Conservation (phyloP, 2,888 invertebrate species). For the Plagodis dolabraria region DNA sequence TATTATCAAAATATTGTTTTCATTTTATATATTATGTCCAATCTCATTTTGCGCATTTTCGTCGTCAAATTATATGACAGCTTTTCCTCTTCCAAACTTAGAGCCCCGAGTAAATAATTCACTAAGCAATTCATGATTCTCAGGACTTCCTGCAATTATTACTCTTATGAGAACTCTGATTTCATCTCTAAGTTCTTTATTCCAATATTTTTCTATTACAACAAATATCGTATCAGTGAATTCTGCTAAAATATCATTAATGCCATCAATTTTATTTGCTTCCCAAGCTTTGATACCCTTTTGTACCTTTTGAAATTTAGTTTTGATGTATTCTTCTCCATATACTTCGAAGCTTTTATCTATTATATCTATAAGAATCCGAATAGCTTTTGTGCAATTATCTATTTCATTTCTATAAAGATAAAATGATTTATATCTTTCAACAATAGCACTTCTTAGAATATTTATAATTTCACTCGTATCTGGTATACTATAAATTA, state of each 20-base stretch:
- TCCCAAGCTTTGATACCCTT: conserved; percentile 41
- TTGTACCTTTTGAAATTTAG: conserved; percentile 36
- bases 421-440: conserved; percentile 43
- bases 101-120: conserved; percentile 50
- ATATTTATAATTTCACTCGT: conserved; percentile 38
- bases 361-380: conserved; percentile 54
- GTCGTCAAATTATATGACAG: conserved; percentile 19
- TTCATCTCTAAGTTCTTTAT: conserved; percentile 42
- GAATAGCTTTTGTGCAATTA: conserved; percentile 43
- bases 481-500: conserved; percentile 18
- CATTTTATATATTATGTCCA: too few species aligned
- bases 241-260: background rate
- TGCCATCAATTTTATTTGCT: background rate
- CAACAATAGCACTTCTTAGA: conserved; percentile 37
- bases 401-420: conserved; percentile 29
- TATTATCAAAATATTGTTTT: too few species aligned
- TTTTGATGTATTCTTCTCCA: conserved; percentile 39
- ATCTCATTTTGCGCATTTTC: conserved; percentile 1
- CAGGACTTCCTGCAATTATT: conserved; percentile 39
- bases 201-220: conserved; percentile 41
- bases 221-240: conserved; percentile 20
- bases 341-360: conserved; percentile 47
- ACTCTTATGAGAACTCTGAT: conserved; percentile 47
- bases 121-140: conserved; percentile 26
- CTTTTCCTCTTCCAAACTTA: conserved; percentile 36